Conservation (phyloP, 2,113 vertebrate species). For the Alligator sinensis region DNA sequence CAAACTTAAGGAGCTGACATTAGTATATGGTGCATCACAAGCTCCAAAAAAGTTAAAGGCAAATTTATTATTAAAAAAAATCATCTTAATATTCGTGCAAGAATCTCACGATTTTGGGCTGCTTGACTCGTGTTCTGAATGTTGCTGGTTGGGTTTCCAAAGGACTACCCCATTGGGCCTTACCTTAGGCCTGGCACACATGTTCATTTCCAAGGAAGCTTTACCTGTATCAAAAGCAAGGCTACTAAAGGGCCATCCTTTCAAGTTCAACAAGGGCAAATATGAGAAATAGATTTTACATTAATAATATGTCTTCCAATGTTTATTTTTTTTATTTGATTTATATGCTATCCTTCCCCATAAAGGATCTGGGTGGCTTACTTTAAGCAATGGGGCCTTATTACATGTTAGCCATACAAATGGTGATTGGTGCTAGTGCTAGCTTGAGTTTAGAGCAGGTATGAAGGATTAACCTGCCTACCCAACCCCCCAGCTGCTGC, state of each 20-base stretch:
- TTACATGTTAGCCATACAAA: too few relatives aligned
- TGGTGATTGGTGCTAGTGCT: too few relatives aligned
- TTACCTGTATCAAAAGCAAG: neutral
- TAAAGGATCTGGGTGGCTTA: too few relatives aligned
- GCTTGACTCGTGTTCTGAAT: neutral
- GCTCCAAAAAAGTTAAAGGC: neutral
- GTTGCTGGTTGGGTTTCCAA: neutral
- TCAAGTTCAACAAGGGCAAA: neutral
- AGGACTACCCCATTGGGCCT: neutral
- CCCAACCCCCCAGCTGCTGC: too few relatives aligned
- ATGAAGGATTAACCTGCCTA: too few relatives aligned
- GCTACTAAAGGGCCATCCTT: neutral
- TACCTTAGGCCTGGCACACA: neutral
- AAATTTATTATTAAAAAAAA: neutral
- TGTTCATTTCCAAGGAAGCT: neutral
- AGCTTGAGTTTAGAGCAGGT: too few relatives aligned
- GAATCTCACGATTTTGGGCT: neutral
- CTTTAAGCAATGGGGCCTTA: too few relatives aligned
- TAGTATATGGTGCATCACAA: neutral
- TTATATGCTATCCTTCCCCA: too few relatives aligned
- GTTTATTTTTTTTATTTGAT: neutral
- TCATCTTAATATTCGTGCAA: neutral
- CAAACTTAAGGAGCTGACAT: neutral
- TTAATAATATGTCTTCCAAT: neutral
- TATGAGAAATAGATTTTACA: neutral